phyloP scores from a whole-genome alignment of 2,888 invertebrate genomes.

The Autographa gamma region DNA sequence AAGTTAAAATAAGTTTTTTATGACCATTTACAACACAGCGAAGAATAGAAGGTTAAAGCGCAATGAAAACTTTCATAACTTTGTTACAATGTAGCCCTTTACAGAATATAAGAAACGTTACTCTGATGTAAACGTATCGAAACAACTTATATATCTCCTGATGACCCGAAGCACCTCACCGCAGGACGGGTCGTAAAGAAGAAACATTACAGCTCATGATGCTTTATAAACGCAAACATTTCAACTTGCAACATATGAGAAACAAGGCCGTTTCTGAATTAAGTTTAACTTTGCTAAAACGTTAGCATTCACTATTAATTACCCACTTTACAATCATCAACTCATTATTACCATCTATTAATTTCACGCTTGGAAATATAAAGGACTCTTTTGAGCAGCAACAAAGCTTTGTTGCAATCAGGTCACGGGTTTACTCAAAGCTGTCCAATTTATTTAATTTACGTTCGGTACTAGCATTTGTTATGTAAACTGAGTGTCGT shows the following conservation, averaged over 20 bases:
- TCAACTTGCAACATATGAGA: slow-evolving; percentile 36
- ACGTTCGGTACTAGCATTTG: slow-evolving; percentile 58
- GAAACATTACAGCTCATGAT: slow-evolving; percentile 24
- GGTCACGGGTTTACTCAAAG: slow-evolving; percentile 45
- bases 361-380: slow-evolving; percentile 13
- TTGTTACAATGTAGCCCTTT: no score
- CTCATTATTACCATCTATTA: slow-evolving; percentile 21
- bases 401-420: slow-evolving; percentile 31
- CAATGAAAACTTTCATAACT: no score
- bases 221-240: slow-evolving; percentile 30
- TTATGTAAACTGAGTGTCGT: slow-evolving; percentile 75
- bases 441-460: slow-evolving; percentile 49
- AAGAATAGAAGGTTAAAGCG: no score
- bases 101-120: no score
- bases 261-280: slow-evolving; percentile 43
- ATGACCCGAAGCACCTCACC: not conserved
- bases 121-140: not conserved
- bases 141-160: not conserved
- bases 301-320: slow-evolving; percentile 45
- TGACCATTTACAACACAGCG: no score
- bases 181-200: not conserved
- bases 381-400: slow-evolving; percentile 16
- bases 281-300: slow-evolving; percentile 29
- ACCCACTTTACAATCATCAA: slow-evolving; percentile 10
- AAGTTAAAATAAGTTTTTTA: no score